Percentiles rank a stretch among this genome's conserved stretches.
Evolutionary conservation across 1,140 invertebrate species (phyloP).

Genomic region (Brachystomella parvula): DNA sequence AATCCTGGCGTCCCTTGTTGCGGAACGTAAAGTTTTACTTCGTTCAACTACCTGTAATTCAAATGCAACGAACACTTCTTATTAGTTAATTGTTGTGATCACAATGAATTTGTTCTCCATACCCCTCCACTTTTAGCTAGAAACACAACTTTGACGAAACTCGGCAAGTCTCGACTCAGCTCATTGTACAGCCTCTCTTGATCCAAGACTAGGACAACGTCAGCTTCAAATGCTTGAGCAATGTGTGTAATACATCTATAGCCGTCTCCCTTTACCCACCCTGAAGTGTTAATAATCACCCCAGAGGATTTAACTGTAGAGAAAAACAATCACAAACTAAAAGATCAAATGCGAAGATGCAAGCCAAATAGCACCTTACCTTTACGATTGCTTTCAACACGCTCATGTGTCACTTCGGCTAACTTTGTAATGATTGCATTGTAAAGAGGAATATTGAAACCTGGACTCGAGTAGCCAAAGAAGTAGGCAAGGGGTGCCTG

Average conservation of each 20-base stretch:
- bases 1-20: slow-evolving; percentile 70
- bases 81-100: background rate
- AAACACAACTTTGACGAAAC: slow-evolving; percentile 85
- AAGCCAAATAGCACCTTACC: too few species aligned
- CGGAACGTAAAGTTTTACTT: slow-evolving; percentile 58
- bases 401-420: slow-evolving; percentile 74
- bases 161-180: slow-evolving; percentile 82
- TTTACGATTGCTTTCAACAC: slow-evolving; percentile 77
- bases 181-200: slow-evolving; percentile 94
- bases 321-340: slow-evolving; percentile 35
- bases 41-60: slow-evolving; percentile 76
- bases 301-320: slow-evolving; percentile 72
- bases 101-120: slow-evolving; percentile 42
- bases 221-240: slow-evolving; percentile 84
- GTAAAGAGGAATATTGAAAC: slow-evolving; percentile 72
- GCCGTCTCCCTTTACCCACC: slow-evolving; percentile 87
- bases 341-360: background rate
- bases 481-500: slow-evolving; percentile 88
- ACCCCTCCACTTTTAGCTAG: slow-evolving; percentile 94
- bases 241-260: slow-evolving; percentile 75
- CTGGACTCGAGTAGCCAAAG: slow-evolving; percentile 77
- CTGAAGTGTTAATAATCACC: slow-evolving; percentile 96
- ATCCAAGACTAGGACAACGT: slow-evolving; percentile 90
- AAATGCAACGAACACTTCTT: slow-evolving; percentile 12
- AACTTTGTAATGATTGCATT: slow-evolving; percentile 75